Evolutionary conservation across 2,888 invertebrate species (phyloP), one percentile per base, ranked within the genome.

Genomic region (Epistrophe eligans): DNA sequence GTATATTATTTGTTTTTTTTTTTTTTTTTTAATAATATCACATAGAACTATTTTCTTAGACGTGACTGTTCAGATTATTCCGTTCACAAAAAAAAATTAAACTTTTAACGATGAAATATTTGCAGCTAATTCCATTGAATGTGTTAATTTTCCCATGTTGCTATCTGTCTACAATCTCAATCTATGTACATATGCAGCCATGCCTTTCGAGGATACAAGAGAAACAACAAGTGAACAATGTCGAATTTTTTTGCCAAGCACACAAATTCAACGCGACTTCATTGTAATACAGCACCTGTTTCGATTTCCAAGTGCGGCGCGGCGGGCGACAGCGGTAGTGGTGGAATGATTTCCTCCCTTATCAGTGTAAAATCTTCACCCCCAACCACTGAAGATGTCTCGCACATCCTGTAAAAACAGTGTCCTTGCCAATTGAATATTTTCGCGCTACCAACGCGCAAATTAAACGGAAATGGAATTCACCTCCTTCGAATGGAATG

Each of bases 401-500:
- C 40, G 38, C 17, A 38, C 45, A 40, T 45, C 28, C 72, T 70
- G n/a, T 15, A 35, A 35, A 38, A 70, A 70, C 19, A 55, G 48
- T 62, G 58, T 77, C 62, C 55, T 77, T 70, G 84, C 66, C 82
- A 87, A 82, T 79, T 82, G 79, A 74, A 76, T 83, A 74, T 79
- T 71, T 77, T 79, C 82, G 62, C 64, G 52, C 71, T 52, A 60
- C 57, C 24, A 74, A 67, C 76, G 76, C 74, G 76, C 76, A 79
- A 82, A 83, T 87, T 87, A 87, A 87, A 87, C 81, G 85, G 77
- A 85, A 73, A 77, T 79, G 83, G 76, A 87, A 87, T 87, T 72
- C 62, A 87, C 79, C 87, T 76, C 79, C 79, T 79, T 87, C 87
- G 52, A 66, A 71, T 55, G 82, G 79, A 87, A 79, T 83, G 71